phyloP scores from a whole-genome alignment of 1,140 invertebrate genomes.

The Micrasema minimum region DNA sequence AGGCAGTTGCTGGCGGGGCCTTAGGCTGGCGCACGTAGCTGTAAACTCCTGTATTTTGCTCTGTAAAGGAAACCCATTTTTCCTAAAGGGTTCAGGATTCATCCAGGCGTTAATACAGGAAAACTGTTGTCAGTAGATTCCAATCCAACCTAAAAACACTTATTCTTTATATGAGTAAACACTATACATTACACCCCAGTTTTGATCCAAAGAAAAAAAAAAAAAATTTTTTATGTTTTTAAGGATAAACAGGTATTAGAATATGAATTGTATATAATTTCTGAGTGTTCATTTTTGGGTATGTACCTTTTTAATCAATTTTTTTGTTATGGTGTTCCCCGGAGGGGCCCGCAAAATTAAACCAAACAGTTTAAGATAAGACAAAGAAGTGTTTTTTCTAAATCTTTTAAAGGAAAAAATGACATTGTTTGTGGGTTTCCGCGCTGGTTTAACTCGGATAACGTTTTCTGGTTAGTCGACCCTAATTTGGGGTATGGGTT shows the following conservation, averaged over 20 bases:
- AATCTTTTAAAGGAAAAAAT: conserved; percentile 65
- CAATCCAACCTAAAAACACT: conserved; percentile 81
- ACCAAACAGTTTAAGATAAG: conserved; percentile 93
- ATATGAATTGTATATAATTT: no score
- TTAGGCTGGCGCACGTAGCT: conserved; percentile 92
- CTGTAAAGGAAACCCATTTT: conserved; percentile 82
- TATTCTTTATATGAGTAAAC: neutral
- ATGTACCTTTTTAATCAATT: conserved; percentile 93
- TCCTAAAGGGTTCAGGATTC: conserved; percentile 93
- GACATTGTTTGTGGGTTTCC: conserved; percentile 55
- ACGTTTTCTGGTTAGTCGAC: conserved; percentile 53
- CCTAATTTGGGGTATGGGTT: conserved; percentile 65
- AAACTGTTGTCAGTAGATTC: conserved; percentile 95
- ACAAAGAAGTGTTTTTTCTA: conserved; percentile 79
- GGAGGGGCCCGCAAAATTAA: conserved; percentile 97
- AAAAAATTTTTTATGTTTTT: neutral
- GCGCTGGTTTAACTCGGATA: conserved; percentile 56
- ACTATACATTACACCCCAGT: neutral
- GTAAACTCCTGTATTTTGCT: conserved; percentile 79
- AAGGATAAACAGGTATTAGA: no score
- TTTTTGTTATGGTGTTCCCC: conserved; percentile 92
- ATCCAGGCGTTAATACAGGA: conserved; percentile 96
- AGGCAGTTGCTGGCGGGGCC: conserved; percentile 95
- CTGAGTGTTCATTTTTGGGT: no score
- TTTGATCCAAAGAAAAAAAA: conserved; percentile 4